Evolutionary conservation across 2,113 vertebrate species (phyloP), one percentile per base, ranked within the genome.

Genomic region (Pica pica): DNA sequence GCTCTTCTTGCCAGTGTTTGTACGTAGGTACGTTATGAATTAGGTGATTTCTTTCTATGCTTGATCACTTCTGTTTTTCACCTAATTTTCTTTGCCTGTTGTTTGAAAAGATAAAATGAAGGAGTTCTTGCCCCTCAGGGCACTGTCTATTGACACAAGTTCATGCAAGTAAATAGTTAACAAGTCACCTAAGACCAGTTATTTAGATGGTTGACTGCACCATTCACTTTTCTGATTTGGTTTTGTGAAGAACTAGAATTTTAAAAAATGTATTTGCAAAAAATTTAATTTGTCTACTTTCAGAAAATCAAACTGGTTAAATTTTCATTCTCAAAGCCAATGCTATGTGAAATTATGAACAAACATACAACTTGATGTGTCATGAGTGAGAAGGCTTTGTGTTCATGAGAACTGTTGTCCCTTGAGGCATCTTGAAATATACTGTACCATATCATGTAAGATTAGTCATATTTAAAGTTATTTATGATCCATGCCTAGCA

Each of bases 121-220:
- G 94, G 91, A 87, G 60, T 89, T 93, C 71, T 95, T 95, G 82
- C 60, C 94, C 89, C 90, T 63, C 35, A 39, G 83, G 93, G 55
- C 63, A 89, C 16, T 86, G 57, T 79, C 59, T 96, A 4, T 89
- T 97, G 97, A 95, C 95, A 95, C n/a, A 77, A 63, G 31, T 84
- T 79, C 49, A 16, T 93, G 33, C 77, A 96, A 95, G 79, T 88
- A 89, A 96, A 92, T 87, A 92, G 95, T 96, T 96, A 97, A 95
- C 81, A 94, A 80, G 87, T 93, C 77, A 71, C 82, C 70, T 83
- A 88, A 73, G 71, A 80, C 79, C 35, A 35, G 64, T 91, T 94
- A 30, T 89, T 57, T 90, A 87, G 56, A 22, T 57, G 39, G 37
- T 77, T 95, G 35, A 52, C 57, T 65, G 68, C 37, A 71, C 55